These are phyloP conservation scores for Aelia acuminata DNA, from an alignment of 2,888 invertebrate genomes.

Conservation along the genomic window DNA sequence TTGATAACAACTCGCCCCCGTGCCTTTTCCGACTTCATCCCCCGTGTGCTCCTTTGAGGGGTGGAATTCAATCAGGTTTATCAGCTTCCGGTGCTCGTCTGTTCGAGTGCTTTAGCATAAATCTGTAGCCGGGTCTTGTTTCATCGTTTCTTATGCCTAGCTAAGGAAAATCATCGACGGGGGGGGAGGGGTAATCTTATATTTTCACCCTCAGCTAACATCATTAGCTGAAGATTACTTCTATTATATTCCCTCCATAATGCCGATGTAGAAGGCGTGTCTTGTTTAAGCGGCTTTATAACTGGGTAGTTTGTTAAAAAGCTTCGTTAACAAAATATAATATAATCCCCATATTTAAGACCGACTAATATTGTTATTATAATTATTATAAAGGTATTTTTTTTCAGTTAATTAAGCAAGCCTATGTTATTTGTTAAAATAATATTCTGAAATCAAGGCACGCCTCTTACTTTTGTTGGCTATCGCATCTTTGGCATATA, in stretches of 20 bases:
- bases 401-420: no score
- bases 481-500: no score
- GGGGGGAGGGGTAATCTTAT: not conserved
- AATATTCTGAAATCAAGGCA: no score
- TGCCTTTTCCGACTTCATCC: conserved; percentile 53
- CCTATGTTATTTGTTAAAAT: no score
- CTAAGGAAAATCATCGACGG: conserved; percentile 9
- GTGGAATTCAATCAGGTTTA: conserved; percentile 51
- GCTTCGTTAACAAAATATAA: not conserved
- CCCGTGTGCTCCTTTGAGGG: conserved; percentile 40
- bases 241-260: not conserved
- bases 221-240: conserved; percentile 18
- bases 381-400: no score
- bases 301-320: not conserved
- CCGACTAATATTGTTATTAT: no score
- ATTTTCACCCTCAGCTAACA: conserved; percentile 29
- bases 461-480: no score
- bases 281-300: not conserved
- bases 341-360: not conserved
- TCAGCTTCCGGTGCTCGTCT: conserved; percentile 40
- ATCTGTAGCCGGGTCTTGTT: conserved; percentile 47
- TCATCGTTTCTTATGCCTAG: conserved; percentile 15
- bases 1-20: conserved; percentile 56
- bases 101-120: conserved; percentile 47
- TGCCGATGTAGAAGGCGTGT: not conserved